Conservation (phyloP, 2,113 vertebrate genomes). For the Raphicerus campestris region DNA sequence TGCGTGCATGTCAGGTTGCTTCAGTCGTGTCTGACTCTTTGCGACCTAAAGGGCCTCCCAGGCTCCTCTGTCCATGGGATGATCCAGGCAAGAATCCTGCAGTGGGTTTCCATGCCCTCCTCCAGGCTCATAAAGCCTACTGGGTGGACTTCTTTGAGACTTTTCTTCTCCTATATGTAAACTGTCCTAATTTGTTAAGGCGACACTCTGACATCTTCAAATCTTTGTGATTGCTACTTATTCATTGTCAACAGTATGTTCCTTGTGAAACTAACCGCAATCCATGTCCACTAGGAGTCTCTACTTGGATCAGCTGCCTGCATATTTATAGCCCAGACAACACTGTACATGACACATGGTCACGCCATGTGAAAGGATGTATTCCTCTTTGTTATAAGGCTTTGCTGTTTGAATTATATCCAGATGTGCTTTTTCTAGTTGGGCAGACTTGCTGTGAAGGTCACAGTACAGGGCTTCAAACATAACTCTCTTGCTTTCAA, state of each 20-base stretch:
- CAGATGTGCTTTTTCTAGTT: neutral
- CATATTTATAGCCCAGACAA: neutral
- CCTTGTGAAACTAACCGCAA: neutral
- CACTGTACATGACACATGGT: neutral
- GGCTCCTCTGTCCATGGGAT: neutral
- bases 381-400: slow-evolving; percentile 32
- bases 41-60: neutral
- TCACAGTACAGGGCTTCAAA: neutral
- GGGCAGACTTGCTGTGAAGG: neutral
- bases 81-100: neutral
- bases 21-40: neutral
- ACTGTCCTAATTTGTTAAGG: neutral
- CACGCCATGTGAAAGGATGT: neutral
- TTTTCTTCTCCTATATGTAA: neutral
- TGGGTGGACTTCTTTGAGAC: neutral
- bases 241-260: neutral
- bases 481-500: neutral
- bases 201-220: neutral
- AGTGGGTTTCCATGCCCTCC: neutral
- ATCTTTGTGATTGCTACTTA: neutral
- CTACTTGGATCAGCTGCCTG: neutral
- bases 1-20: neutral
- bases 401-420: neutral
- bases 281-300: slow-evolving; percentile 48
- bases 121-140: neutral